Evolutionary conservation across 1,140 invertebrate species (phyloP).

Genomic region (Paramacrobiotus metropolitanus): DNA sequence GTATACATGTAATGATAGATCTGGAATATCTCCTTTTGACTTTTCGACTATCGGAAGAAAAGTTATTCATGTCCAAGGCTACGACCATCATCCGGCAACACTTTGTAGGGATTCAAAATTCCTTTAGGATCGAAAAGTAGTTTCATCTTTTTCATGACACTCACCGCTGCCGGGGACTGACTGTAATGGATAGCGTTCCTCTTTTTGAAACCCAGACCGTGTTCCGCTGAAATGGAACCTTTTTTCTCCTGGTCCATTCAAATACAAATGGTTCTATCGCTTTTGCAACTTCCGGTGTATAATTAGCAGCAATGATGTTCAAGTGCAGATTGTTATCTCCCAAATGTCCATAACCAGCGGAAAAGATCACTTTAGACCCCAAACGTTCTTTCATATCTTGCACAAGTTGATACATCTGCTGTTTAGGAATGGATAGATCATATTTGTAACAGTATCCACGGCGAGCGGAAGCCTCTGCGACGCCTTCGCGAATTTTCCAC

Average conservation of each 20-base stretch:
- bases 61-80: no score
- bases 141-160: constrained; percentile 61
- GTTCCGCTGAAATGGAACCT: constrained; percentile 83
- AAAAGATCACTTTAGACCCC: constrained; percentile 15
- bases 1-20: no score
- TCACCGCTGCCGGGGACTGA: constrained; percentile 44
- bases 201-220: constrained; percentile 78
- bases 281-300: constrained; percentile 37
- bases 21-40: no score
- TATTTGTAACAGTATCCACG: constrained; percentile 88
- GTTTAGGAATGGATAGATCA: constrained; percentile 69
- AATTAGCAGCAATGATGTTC: constrained; percentile 48
- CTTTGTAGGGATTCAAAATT: constrained; percentile 90
- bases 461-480: constrained; percentile 46
- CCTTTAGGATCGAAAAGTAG: constrained; percentile 63
- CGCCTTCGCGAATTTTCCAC: constrained; percentile 38
- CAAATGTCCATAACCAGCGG: constrained; percentile 47
- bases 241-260: constrained; percentile 49
- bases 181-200: constrained; percentile 58
- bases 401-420: constrained; percentile 60
- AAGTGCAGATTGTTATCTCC: constrained; percentile 48
- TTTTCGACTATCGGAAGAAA: no score
- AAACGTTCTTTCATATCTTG: constrained; percentile 31
- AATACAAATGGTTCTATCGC: constrained; percentile 70
- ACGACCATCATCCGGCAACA: constrained; percentile 35